Percentiles rank a stretch among this genome's conserved stretches.
Evolutionary conservation across 2,113 vertebrate species (phyloP).

Genomic region (Oncorhynchus gorbuscha): DNA sequence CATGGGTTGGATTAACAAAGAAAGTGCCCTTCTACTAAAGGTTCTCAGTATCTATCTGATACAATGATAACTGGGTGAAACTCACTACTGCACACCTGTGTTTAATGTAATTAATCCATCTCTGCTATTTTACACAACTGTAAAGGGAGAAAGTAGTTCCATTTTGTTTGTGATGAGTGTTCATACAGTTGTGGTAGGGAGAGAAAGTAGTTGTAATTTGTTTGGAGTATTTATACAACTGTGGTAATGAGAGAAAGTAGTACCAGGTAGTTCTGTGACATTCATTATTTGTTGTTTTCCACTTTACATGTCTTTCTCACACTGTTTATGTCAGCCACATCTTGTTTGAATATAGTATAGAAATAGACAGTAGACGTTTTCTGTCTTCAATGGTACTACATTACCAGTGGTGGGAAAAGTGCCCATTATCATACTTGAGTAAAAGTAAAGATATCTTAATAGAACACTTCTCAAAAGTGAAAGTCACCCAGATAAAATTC

Average conservation of each 20-base stretch:
- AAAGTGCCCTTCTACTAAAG: slow-evolving; percentile 23
- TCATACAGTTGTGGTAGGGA: neutral
- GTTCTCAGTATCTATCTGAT: slow-evolving; percentile 15
- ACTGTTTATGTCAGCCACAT: neutral
- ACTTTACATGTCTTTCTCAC: neutral
- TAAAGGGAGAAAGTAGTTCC: neutral
- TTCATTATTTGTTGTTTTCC: neutral
- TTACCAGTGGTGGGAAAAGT: too few relatives aligned
- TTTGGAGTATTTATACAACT: neutral
- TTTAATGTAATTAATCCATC: neutral
- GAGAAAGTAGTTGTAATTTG: neutral
- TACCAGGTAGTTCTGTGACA: neutral
- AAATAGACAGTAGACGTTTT: neutral
- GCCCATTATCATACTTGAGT: too few relatives aligned
- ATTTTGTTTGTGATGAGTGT: neutral
- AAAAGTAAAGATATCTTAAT: too few relatives aligned
- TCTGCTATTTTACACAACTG: neutral
- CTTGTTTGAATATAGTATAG: slow-evolving; percentile 25
- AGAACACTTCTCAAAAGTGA: too few relatives aligned
- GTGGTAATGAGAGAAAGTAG: neutral
- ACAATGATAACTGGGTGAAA: neutral
- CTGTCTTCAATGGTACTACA: neutral
- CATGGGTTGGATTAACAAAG: slow-evolving; percentile 31
- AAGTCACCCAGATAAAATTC: too few relatives aligned
- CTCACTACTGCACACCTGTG: neutral